A percentile compares a stretch with the other conserved stretches of the same genome.
Evolutionary conservation across 2,113 vertebrate genomes (phyloP).

Genomic region (Strigops habroptila): DNA sequence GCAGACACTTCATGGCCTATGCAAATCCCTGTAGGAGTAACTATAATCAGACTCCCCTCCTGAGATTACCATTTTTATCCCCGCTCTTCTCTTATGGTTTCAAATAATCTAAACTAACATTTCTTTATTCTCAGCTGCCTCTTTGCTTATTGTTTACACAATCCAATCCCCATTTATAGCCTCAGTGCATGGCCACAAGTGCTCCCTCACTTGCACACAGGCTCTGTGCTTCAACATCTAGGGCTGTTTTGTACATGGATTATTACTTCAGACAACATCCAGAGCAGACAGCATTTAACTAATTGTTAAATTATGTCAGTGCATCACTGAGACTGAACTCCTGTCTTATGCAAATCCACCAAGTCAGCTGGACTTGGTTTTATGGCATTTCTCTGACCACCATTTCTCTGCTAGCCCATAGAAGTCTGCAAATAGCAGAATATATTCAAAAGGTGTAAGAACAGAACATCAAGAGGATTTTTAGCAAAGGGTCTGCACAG

Average conservation of each 20-base stretch:
- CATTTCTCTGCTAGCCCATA: neutral
- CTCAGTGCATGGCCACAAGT: neutral
- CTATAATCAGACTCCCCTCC: neutral
- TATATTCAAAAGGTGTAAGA: neutral
- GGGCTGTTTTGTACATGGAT: neutral
- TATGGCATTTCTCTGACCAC: neutral
- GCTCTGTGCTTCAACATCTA: neutral
- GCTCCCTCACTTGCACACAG: neutral
- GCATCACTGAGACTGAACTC: neutral
- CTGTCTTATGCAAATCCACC: neutral
- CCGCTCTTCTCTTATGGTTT: neutral
- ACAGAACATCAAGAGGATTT: neutral
- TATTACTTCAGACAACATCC: neutral
- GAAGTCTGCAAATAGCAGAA: neutral
- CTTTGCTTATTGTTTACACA: neutral
- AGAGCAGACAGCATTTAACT: neutral
- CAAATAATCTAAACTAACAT: constrained; percentile 18
- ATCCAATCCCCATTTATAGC: neutral
- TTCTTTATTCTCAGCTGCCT: neutral
- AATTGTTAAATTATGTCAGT: neutral
- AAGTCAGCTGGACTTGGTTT: neutral
- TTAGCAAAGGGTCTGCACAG: neutral
- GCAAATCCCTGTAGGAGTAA: constrained; percentile 11
- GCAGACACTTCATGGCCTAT: neutral
- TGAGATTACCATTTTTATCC: constrained; percentile 23